Conservation (phyloP, 2,888 invertebrate species). For the Xestia rhomboidea region DNA sequence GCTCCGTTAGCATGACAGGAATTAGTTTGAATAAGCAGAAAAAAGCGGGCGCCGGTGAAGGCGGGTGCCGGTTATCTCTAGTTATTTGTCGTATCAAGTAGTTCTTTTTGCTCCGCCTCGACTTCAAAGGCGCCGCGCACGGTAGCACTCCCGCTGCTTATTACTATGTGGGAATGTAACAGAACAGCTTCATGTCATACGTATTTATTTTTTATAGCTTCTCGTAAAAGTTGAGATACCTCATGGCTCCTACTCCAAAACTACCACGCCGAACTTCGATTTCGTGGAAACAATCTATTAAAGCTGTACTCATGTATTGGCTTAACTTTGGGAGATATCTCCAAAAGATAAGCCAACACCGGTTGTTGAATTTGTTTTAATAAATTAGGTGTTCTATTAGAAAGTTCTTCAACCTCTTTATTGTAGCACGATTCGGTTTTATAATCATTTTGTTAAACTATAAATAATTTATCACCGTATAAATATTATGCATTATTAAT, state of each 20-base stretch:
- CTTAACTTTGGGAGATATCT: constrained; percentile 67
- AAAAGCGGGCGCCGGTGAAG: constrained; percentile 83
- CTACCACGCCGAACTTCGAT: constrained; percentile 71
- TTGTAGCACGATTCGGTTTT: constrained; percentile 32
- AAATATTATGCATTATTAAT: constrained; percentile 57
- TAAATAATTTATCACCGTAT: constrained; percentile 42
- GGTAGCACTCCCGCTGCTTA: constrained; percentile 82
- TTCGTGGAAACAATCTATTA: constrained; percentile 79
- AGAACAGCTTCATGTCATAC: constrained; percentile 73
- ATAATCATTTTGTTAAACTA: constrained; percentile 36
- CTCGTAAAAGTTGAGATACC: constrained; percentile 76
- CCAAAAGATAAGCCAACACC: constrained; percentile 60
- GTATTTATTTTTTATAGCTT: constrained; percentile 80
- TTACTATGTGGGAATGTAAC: constrained; percentile 81
- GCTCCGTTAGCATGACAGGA: constrained; percentile 75
- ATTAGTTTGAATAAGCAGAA: constrained; percentile 82
- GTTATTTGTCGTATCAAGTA: constrained; percentile 90
- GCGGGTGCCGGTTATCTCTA: constrained; percentile 83
- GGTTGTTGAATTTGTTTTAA: constrained; percentile 61
- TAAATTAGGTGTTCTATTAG: constrained; percentile 58
- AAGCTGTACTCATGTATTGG: constrained; percentile 64
- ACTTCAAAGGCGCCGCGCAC: constrained; percentile 85
- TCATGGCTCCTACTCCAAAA: constrained; percentile 68
- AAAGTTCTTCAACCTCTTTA: constrained; percentile 63
- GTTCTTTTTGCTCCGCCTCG: constrained; percentile 79